Evolutionary conservation across 2,113 vertebrate species (phyloP).

Genomic region (Hippotragus niger): DNA sequence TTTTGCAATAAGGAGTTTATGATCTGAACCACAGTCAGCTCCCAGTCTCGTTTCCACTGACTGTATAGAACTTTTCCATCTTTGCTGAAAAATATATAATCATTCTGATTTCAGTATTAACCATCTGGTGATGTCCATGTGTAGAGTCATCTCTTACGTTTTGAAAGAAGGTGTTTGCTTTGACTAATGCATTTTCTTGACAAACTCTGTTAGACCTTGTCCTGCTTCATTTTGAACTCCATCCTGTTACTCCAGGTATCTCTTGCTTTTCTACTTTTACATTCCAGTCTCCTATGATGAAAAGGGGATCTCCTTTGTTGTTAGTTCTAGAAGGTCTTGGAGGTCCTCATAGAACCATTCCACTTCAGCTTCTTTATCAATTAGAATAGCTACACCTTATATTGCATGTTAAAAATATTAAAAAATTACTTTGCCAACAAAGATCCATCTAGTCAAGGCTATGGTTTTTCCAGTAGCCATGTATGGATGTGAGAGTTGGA

Average conservation of each 20-base stretch:
- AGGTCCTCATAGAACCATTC: background rate
- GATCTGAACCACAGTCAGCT: background rate
- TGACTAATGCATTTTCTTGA: background rate
- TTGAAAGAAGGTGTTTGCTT: background rate
- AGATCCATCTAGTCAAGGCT: no score
- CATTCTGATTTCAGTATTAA: background rate
- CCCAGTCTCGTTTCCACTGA: background rate
- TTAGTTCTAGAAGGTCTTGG: background rate
- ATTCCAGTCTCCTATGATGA: background rate
- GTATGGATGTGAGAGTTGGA: no score
- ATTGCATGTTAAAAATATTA: no score
- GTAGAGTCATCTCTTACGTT: background rate
- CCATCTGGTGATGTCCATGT: background rate
- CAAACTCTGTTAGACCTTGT: background rate
- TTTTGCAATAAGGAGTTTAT: background rate
- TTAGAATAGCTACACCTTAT: background rate
- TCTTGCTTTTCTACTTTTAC: background rate
- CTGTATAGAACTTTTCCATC: background rate
- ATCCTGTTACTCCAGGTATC: background rate
- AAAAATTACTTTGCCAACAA: no score
- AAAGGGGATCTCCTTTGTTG: background rate
- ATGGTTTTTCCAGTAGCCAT: no score
- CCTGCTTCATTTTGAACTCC: background rate
- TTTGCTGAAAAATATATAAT: background rate
- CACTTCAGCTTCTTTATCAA: background rate